Evolutionary conservation across 2,113 vertebrate species (phyloP).

Genomic region (Jaculus jaculus): DNA sequence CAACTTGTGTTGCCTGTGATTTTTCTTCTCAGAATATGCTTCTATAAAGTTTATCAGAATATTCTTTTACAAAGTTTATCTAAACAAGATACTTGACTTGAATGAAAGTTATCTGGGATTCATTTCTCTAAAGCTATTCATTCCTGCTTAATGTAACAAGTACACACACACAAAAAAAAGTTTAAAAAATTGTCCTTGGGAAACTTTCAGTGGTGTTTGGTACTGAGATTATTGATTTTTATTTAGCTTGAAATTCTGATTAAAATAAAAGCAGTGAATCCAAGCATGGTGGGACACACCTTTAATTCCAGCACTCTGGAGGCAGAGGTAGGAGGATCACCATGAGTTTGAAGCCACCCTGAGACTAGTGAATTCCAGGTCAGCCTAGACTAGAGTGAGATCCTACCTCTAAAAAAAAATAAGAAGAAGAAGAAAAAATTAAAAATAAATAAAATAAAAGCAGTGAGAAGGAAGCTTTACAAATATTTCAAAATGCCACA

Average conservation of each 20-base stretch:
- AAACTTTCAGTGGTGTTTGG: too few species aligned
- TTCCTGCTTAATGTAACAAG: neutral
- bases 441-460: too few species aligned
- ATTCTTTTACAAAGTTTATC: neutral
- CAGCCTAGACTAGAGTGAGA: too few species aligned
- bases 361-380: too few species aligned
- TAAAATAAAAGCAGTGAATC: neutral
- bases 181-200: too few species aligned
- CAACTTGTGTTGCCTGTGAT: neutral
- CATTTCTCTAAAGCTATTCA: neutral
- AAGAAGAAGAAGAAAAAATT: too few species aligned
- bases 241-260: neutral
- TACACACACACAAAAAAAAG: neutral
- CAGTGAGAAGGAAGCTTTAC: too few species aligned
- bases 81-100: neutral
- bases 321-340: too few species aligned
- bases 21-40: conserved; percentile 33
- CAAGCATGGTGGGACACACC: neutral
- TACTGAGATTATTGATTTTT: neutral
- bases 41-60: neutral
- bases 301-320: too few species aligned
- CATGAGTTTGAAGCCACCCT: too few species aligned
- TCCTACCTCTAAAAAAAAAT: too few species aligned
- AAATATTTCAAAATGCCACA: neutral
- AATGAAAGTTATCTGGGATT: neutral